Evolutionary conservation across 2,888 invertebrate genomes (phyloP).

Genomic region (Dermolepida albohirtum): DNA sequence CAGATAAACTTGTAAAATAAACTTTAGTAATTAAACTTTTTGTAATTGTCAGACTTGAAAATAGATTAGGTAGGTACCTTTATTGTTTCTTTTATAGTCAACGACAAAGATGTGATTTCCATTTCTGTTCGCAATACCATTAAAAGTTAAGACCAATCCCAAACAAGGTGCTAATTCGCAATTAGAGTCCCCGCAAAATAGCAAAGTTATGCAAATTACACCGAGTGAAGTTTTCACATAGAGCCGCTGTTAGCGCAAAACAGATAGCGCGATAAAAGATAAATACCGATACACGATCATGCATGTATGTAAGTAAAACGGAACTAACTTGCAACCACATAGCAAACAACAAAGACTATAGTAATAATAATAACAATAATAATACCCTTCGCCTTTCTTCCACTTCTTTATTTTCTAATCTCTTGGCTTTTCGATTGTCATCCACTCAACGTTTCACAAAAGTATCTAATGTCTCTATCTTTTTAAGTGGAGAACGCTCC

Average conservation of each 20-base stretch:
- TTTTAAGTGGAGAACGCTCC: slow-evolving; percentile 8
- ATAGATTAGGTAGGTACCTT: slow-evolving; percentile 1
- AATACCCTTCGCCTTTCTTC: not conserved
- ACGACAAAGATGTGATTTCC: slow-evolving; percentile 15
- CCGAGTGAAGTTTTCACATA: slow-evolving; percentile 31
- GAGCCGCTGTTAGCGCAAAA: slow-evolving; percentile 33
- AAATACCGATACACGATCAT: slow-evolving; percentile 11
- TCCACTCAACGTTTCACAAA: slow-evolving; percentile 27
- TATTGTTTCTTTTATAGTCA: slow-evolving; percentile 1
- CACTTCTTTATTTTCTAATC: slow-evolving; percentile 10
- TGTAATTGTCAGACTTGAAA: slow-evolving; percentile 10
- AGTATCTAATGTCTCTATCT: slow-evolving; percentile 32
- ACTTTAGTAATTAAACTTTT: slow-evolving; percentile 10
- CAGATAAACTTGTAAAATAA: not conserved
- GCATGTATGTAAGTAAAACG: not conserved
- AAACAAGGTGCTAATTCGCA: slow-evolving; percentile 47
- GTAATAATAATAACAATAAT: slow-evolving; percentile 12
- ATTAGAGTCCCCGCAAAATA: slow-evolving; percentile 44
- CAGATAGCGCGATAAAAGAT: slow-evolving; percentile 28
- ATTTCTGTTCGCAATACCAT: slow-evolving; percentile 23
- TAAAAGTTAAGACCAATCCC: slow-evolving; percentile 35
- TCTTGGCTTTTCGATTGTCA: slow-evolving; percentile 32
- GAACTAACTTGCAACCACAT: slow-evolving; percentile 6
- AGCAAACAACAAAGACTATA: slow-evolving; percentile 10
- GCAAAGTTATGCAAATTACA: slow-evolving; percentile 43